Base-by-base conservation (phyloP, 2,888 invertebrate genomes). In the Sphaerophoria rueppellii region DNA sequence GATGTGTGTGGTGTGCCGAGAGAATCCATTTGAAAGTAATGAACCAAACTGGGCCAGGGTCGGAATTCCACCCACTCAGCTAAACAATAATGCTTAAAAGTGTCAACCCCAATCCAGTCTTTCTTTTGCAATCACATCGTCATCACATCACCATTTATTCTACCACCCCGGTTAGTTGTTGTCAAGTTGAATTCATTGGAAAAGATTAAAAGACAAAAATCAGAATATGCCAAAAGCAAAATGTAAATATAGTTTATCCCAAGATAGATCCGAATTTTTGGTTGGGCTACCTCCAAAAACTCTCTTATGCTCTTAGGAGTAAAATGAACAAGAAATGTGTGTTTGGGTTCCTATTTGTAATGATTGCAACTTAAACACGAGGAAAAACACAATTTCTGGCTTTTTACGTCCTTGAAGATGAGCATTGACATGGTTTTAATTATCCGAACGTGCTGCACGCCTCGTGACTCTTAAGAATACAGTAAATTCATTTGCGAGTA, bases 31-130 rank as follows among this genome's bases (percentile, higher is more conserved):
- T 11, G 71, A 40, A 55, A 70, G 61, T 70, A 70, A 61, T 55
- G 54, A 70, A 55, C 57, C 71, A 34, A 77, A 77, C 63, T 71
- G 63, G 77, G 77, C 77, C 77, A 77, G 50, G 77, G 71, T 63
- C 76, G 70, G 46, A 37, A 37, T 70, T 32, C 52, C 60, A 76
- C 75, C 70, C 70, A 63, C 77, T 34, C 6, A 63, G 48, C 65
- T 65, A 65, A 65, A n/a, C n/a, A n/a, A 65, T 48, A 48, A 63
- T 37, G 46, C 16, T 63, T 11, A 32, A 52, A 34, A 63, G 35
- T 65, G 65, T 50, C 65, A 24, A 65, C 35, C 35, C 65, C 65
- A 65, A 60, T 12, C 54, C 24, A 24, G 24, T 24, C 24, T 24
- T 24, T 24, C 24, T 24, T 24, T 24, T 24, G 4, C 24, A 48